These are phyloP conservation scores for Leptoclinus maculatus DNA, from an alignment of 2,797 vertebrate species.

Conservation along the genomic window DNA sequence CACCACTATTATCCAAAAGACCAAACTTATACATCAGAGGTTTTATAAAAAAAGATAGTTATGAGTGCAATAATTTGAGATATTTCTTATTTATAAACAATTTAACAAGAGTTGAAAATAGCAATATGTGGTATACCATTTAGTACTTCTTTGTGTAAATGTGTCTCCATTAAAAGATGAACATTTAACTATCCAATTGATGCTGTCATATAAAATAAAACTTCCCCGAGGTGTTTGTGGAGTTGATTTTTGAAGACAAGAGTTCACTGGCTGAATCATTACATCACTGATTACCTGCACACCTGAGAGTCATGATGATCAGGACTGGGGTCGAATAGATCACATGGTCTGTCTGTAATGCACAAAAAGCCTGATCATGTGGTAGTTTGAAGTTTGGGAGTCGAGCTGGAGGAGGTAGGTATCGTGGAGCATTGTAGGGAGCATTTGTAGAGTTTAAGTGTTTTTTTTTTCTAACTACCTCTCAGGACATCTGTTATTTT, in stretches of 20 bases:
- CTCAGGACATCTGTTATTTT: neutral
- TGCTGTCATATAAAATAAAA: neutral
- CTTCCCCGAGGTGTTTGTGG: neutral
- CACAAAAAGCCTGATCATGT: constrained; percentile 42
- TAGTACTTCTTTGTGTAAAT: neutral
- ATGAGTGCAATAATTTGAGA: neutral
- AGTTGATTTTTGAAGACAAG: neutral
- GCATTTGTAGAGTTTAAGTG: rapidly evolving
- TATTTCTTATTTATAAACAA: neutral
- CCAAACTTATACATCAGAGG: neutral
- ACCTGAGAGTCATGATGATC: constrained; percentile 35
- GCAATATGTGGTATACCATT: neutral
- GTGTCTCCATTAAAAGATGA: neutral
- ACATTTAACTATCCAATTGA: neutral
- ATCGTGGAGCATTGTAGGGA: neutral
- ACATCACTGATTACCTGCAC: neutral
- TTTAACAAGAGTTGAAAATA: neutral
- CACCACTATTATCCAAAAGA: neutral
- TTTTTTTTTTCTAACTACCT: rapidly evolving
- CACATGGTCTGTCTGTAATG: constrained; percentile 9
- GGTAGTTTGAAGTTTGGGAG: neutral
- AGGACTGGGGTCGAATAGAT: neutral
- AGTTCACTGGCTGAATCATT: neutral
- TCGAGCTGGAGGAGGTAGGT: constrained; percentile 56
- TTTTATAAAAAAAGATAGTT: neutral